phyloP scores from a whole-genome alignment of 1,140 invertebrate genomes.

The Leptinotarsa texana region DNA sequence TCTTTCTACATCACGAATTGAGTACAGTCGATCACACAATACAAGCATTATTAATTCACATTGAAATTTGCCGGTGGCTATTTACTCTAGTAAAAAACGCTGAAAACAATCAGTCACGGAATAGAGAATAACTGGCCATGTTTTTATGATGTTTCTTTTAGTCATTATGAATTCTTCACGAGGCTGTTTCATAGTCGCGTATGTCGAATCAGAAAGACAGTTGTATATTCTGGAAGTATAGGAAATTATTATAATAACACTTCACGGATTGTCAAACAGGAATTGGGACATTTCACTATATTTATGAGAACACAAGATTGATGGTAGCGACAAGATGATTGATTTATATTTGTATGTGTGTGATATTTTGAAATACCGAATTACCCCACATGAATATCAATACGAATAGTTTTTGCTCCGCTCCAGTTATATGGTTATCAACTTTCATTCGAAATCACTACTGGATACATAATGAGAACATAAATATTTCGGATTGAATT shows the following conservation, averaged over 20 bases:
- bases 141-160: neutral
- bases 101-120: neutral
- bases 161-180: slow-evolving; percentile 1
- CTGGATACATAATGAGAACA: too few relatives aligned
- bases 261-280: neutral
- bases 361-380: too few relatives aligned
- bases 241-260: neutral
- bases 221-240: neutral
- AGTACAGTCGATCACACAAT: neutral
- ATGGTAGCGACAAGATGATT: too few relatives aligned
- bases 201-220: neutral
- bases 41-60: neutral
- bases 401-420: too few relatives aligned
- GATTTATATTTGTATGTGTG: too few relatives aligned
- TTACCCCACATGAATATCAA: too few relatives aligned
- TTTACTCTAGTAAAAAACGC: neutral
- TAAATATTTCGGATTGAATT: too few relatives aligned
- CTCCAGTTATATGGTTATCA: too few relatives aligned
- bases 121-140: neutral
- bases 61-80: neutral
- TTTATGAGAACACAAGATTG: too few relatives aligned
- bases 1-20: neutral
- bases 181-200: neutral
- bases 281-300: too few relatives aligned
- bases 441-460: too few relatives aligned